Percentiles rank a stretch among this genome's conserved stretches.
phyloP scores from a whole-genome alignment of 2,888 invertebrate genomes.

The Electrophaes corylata region DNA sequence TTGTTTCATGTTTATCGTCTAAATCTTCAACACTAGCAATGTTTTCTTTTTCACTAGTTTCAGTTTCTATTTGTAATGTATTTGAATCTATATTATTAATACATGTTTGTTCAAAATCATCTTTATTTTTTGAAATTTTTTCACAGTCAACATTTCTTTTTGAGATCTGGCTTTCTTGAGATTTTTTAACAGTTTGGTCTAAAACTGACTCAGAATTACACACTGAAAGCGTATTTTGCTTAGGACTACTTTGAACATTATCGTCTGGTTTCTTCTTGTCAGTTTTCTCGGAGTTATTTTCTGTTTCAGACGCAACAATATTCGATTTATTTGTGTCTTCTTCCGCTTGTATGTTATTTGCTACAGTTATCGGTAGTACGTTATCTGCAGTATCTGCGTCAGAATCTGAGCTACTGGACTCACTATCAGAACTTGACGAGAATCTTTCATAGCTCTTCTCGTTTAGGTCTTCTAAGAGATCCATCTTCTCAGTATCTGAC shows the following conservation, averaged over 20 bases:
- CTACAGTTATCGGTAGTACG: not conserved
- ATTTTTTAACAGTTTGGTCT: not conserved
- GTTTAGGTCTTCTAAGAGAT: conserved; percentile 73
- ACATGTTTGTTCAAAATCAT: not conserved
- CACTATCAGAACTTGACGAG: conserved; percentile 38
- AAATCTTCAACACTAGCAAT: not conserved
- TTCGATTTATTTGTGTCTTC: not conserved
- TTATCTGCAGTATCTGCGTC: conserved; percentile 19
- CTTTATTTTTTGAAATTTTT: not conserved
- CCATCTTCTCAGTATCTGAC: conserved; percentile 79
- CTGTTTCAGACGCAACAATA: not conserved
- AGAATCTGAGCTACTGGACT: conserved; percentile 50
- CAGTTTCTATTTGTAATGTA: not conserved
- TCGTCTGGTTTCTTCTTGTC: not conserved
- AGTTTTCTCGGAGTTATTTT: not conserved
- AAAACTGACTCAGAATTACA: not conserved
- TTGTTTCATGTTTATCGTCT: not conserved
- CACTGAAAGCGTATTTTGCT: not conserved
- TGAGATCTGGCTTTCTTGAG: not conserved
- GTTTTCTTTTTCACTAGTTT: not conserved
- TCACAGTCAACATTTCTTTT: not conserved
- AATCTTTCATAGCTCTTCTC: conserved; percentile 60
- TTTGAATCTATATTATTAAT: not conserved
- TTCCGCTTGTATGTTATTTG: not conserved
- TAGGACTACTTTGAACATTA: conserved; percentile 1